Evolutionary conservation across 2,888 invertebrate genomes (phyloP).

Genomic region (Oligia latruncula): DNA sequence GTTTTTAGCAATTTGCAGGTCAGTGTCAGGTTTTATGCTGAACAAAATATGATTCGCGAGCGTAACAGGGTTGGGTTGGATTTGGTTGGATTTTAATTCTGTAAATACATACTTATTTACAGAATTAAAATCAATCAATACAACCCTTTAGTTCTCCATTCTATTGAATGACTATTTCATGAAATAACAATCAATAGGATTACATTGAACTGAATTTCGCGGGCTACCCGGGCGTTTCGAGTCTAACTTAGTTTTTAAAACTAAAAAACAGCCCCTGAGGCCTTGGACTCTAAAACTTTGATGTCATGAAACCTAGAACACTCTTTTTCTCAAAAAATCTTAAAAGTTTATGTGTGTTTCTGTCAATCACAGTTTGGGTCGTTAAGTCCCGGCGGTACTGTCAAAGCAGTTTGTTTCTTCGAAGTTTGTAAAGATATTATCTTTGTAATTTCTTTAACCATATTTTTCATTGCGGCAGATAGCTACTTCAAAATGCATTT

Average conservation of each 20-base stretch:
- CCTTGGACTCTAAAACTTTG: constrained; percentile 9
- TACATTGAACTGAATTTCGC: not conserved
- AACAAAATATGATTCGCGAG: too few species aligned
- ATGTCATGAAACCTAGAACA: constrained; percentile 23
- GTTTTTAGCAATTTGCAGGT: not conserved
- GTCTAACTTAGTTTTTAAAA: not conserved
- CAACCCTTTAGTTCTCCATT: not conserved
- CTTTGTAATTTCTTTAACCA: too few species aligned
- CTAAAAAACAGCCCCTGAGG: not conserved
- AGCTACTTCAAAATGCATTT: not conserved
- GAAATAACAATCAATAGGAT: not conserved
- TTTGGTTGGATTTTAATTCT: too few species aligned
- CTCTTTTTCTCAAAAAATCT: constrained; percentile 29
- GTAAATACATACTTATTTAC: too few species aligned
- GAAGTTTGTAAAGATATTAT: constrained; percentile 1
- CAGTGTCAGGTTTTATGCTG: too few species aligned
- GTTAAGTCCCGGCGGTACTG: constrained; percentile 20
- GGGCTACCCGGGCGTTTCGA: not conserved
- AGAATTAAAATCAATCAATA: too few species aligned
- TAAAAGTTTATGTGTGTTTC: constrained; percentile 51
- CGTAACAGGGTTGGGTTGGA: too few species aligned
- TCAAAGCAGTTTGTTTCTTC: constrained; percentile 13
- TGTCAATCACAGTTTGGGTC: constrained; percentile 38
- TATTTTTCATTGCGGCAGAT: not conserved
- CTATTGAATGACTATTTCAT: not conserved